A percentile compares a stretch with the other conserved stretches of the same genome.
These are phyloP conservation scores for Alviniconcha marisindica DNA, from an alignment of 1,140 invertebrate genomes.

Conservation along the genomic window DNA sequence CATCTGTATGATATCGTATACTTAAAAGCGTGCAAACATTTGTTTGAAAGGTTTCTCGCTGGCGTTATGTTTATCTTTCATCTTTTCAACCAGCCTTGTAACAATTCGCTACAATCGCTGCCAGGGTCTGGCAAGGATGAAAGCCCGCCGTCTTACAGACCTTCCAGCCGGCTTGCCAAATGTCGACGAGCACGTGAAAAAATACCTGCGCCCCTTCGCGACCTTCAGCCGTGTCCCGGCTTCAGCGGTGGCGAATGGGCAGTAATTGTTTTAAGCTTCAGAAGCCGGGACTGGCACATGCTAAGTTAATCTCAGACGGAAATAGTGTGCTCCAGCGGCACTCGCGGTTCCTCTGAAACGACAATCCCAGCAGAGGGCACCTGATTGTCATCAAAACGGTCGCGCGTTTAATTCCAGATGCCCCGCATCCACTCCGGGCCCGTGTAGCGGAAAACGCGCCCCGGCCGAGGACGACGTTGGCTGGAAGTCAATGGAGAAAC, in stretches of 20 bases:
- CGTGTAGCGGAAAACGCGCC: too few relatives aligned
- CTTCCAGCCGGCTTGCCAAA: not conserved
- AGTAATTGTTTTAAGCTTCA: constrained; percentile 38
- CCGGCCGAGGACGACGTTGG: too few relatives aligned
- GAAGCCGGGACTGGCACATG: constrained; percentile 11
- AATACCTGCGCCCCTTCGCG: constrained; percentile 35
- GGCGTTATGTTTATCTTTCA: constrained; percentile 35
- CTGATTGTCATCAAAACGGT: constrained; percentile 18
- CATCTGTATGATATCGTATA: constrained; percentile 37
- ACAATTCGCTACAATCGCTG: constrained; percentile 21
- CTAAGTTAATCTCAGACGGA: constrained; percentile 32
- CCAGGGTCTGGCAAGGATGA: not conserved
- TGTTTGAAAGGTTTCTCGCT: constrained; percentile 25
- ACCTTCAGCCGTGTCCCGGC: constrained; percentile 35
- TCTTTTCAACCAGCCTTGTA: constrained; percentile 29
- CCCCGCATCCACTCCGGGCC: too few relatives aligned
- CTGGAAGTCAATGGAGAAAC: too few relatives aligned
- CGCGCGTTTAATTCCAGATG: constrained; percentile 21
- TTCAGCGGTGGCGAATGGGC: constrained; percentile 9
- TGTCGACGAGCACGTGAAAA: constrained; percentile 33
- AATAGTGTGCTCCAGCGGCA: constrained; percentile 26
- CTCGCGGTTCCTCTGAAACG: constrained; percentile 24
- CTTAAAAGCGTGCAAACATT: constrained; percentile 39
- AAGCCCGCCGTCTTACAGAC: not conserved
- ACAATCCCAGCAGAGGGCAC: constrained; percentile 4